phyloP scores from a whole-genome alignment of 2,888 invertebrate genomes.

The Apocheima hispidaria region DNA sequence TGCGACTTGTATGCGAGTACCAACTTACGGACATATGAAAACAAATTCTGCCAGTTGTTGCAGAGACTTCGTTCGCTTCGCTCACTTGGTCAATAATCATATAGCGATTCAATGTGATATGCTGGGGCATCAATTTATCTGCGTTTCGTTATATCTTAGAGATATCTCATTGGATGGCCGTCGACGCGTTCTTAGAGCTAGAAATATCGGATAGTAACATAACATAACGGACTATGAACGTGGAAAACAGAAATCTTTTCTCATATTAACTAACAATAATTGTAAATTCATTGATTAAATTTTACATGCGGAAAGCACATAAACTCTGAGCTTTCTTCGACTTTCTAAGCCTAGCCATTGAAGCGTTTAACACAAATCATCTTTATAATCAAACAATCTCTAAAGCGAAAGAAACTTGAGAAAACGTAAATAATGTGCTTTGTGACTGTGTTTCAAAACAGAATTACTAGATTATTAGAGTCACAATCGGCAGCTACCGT shows the following conservation, averaged over 20 bases:
- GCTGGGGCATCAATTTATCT: constrained; percentile 15
- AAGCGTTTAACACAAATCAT: background rate
- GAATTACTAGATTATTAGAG: too few relatives aligned
- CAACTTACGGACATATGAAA: too few relatives aligned
- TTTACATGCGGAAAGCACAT: background rate
- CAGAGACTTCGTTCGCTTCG: too few relatives aligned
- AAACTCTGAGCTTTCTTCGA: constrained; percentile 20
- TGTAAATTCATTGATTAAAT: constrained; percentile 29
- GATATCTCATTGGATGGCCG: constrained; percentile 12
- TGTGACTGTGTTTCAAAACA: too few relatives aligned
- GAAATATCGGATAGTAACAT: constrained; percentile 8
- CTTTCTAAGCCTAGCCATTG: constrained; percentile 2
- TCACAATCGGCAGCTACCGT: too few relatives aligned
- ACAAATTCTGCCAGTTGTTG: too few relatives aligned
- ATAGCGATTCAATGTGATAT: constrained; percentile 10
- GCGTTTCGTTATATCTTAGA: constrained; percentile 14
- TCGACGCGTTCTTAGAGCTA: constrained; percentile 9
- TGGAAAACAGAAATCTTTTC: constrained; percentile 32
- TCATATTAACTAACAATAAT: constrained; percentile 26
- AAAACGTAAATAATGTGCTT: too few relatives aligned
- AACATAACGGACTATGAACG: constrained; percentile 14
- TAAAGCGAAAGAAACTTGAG: too few relatives aligned
- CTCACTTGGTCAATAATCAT: too few relatives aligned
- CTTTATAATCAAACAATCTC: too few relatives aligned
- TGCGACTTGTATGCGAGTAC: too few relatives aligned